These are phyloP conservation scores for Buteo buteo DNA, from an alignment of 2,113 vertebrate genomes.

Conservation along the genomic window DNA sequence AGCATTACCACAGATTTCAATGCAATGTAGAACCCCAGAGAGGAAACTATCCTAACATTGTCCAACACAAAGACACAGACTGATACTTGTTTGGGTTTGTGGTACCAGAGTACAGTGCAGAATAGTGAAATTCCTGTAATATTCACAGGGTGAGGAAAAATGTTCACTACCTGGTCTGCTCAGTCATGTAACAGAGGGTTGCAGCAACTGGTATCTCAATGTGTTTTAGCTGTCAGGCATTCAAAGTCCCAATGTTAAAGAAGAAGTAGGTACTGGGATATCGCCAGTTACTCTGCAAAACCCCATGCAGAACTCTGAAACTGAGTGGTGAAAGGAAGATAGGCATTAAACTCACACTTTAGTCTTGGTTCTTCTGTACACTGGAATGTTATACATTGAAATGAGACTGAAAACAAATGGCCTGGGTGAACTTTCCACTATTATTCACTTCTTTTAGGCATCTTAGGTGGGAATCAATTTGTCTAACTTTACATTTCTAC, in stretches of 20 bases:
- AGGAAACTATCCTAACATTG: neutral
- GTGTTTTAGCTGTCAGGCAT: neutral
- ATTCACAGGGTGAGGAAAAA: neutral
- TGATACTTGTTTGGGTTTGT: neutral
- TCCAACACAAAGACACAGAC: neutral
- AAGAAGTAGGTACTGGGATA: neutral
- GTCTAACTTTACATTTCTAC: neutral
- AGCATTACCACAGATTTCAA: neutral
- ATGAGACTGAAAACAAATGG: neutral
- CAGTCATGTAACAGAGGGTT: neutral
- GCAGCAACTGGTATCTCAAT: neutral
- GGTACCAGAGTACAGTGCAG: neutral
- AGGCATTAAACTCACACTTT: neutral
- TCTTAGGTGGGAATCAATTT: neutral
- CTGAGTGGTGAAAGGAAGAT: neutral
- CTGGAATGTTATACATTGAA: neutral
- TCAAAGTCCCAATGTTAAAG: neutral
- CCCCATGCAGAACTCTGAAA: neutral
- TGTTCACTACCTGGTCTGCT: fast-evolving
- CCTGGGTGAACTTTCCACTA: neutral
- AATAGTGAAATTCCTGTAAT: neutral
- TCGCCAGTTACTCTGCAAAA: neutral
- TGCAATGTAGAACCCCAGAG: neutral
- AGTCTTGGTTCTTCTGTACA: neutral
- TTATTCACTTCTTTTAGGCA: neutral